These are phyloP conservation scores for Charina bottae DNA, from an alignment of 2,113 vertebrate species.

Conservation along the genomic window DNA sequence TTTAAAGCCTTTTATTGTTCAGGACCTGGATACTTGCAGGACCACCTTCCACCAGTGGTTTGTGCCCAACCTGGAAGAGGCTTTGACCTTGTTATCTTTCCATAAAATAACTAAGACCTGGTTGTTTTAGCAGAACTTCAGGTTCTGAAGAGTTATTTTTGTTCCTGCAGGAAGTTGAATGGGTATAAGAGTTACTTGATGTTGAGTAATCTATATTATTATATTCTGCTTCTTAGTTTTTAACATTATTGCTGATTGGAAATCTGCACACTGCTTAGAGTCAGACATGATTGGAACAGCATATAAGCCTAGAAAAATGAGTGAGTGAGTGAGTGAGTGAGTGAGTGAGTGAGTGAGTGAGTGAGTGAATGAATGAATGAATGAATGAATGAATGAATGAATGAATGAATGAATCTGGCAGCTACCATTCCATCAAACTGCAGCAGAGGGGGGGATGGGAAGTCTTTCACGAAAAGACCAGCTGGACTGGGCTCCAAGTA, in stretches of 20 bases:
- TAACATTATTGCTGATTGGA: not conserved
- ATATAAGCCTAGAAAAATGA: not conserved
- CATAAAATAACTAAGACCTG: not conserved
- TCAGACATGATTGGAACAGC: not conserved
- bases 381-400: not conserved
- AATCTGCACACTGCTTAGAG: not conserved
- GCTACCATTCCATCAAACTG: no score
- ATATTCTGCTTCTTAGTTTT: not conserved
- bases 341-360: not conserved
- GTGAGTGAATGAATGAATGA: not conserved
- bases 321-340: no score
- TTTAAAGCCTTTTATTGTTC: not conserved
- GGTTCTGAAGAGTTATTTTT: not conserved
- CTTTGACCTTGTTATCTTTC: not conserved
- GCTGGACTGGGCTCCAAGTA: not conserved
- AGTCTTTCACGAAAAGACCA: not conserved
- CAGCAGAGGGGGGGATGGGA: not conserved
- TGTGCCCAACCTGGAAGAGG: not conserved
- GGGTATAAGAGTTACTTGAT: not conserved
- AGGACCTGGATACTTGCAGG: not conserved
- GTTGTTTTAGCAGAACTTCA: not conserved
- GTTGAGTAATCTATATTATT: not conserved
- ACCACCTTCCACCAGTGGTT: not conserved
- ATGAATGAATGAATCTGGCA: not conserved
- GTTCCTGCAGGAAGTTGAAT: not conserved